Conservation (phyloP, 2,888 invertebrate species). For the Embidobia sp. region DNA sequence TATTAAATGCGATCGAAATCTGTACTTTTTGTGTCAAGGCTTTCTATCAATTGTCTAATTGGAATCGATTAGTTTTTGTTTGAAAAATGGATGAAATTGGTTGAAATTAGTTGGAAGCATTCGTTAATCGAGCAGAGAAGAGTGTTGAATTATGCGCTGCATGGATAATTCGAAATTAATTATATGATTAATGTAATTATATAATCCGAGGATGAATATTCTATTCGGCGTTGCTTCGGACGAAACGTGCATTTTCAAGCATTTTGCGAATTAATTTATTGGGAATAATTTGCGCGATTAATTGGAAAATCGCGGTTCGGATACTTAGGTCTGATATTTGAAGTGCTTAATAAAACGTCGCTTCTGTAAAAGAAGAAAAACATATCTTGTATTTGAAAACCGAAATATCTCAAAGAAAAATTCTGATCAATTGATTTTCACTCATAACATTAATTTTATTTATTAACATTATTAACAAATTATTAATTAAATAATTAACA, state of each 20-base stretch:
- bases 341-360: not conserved
- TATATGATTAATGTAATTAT: too few species aligned
- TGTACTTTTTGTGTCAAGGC: slow-evolving; percentile 9
- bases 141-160: slow-evolving; percentile 17
- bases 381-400: not conserved
- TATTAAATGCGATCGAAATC: slow-evolving; percentile 24
- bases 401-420: too few species aligned
- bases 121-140: not conserved
- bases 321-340: not conserved
- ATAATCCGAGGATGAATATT: too few species aligned
- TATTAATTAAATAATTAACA: too few species aligned
- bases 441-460: too few species aligned
- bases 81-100: slow-evolving; percentile 6
- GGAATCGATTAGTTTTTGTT: slow-evolving; percentile 20
- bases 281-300: not conserved
- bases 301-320: not conserved
- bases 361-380: too few species aligned
- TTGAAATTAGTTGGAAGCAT: slow-evolving; percentile 7
- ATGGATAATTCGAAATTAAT: too few species aligned
- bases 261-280: not conserved
- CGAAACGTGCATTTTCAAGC: slow-evolving; percentile 20
- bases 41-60: slow-evolving; percentile 25
- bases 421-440: too few species aligned
- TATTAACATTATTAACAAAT: too few species aligned
- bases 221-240: slow-evolving; percentile 1